phyloP scores from a whole-genome alignment of 2,797 vertebrate species.

The Fundulus diaphanus region DNA sequence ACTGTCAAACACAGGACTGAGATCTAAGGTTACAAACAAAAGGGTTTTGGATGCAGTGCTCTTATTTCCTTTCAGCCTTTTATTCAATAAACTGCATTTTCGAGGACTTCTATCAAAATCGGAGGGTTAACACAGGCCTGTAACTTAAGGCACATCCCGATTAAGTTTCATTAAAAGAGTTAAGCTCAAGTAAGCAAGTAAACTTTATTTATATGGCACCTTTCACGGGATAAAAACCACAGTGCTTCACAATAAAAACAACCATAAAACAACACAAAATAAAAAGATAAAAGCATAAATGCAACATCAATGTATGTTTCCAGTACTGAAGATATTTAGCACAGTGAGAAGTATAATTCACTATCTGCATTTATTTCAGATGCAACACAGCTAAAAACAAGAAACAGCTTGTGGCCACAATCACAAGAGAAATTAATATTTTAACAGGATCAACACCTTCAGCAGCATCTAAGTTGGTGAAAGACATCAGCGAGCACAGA shows the following conservation, averaged over 20 bases:
- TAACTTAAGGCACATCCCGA: background rate
- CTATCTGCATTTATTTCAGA: background rate
- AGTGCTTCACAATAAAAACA: no score
- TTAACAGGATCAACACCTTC: conserved; percentile 7
- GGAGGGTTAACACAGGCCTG: background rate
- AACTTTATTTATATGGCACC: no score
- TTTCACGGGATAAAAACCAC: no score
- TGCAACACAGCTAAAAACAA: background rate
- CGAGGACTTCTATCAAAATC: background rate
- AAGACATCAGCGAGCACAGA: conserved; percentile 25
- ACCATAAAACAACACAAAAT: no score
- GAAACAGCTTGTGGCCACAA: background rate
- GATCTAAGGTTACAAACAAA: background rate
- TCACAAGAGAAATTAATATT: conserved; percentile 9
- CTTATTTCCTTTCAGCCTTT: background rate
- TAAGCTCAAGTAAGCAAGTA: no score
- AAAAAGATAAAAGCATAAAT: no score
- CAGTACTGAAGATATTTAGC: background rate
- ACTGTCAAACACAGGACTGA: background rate
- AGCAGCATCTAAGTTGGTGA: conserved; percentile 30
- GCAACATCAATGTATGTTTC: background rate
- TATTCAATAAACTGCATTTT: background rate
- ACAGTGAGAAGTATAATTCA: background rate
- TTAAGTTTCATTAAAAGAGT: background rate
- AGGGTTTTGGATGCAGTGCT: background rate